Base-by-base conservation (phyloP, 2,888 invertebrate genomes). In the Rugalucina vietnamica region DNA sequence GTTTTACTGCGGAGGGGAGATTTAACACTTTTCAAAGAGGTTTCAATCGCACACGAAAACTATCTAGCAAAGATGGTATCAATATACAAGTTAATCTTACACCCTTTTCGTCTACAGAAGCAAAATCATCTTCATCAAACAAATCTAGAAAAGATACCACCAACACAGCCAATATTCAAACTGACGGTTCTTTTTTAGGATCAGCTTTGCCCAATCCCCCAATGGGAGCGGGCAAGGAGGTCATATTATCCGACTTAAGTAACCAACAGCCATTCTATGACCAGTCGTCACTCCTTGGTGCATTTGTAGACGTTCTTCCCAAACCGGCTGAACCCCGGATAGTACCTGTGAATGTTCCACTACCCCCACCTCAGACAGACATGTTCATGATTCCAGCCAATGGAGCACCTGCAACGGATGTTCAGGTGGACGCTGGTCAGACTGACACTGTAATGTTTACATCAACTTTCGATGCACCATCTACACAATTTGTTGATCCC, bases 101-200 rank as follows among this genome's bases (percentile, higher is more conserved):
- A 34, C 65, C 65, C 3, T n/a, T 21, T 21, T 65, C 24, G 3
- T 18, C 32, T 5, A 34, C 65, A 2, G 24, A 34, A 34, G 34
- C 34, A 18, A 21, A 65, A 4, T 32, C 65, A 34, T 34, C 4
- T 34, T 1, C 32, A 18, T 29, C 27, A 8, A 1, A 65, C 8
- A 65, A 32, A 5, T 21, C 32, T 34, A n/a, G n/a, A n/a, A 65
- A 34, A 14, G 34, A 65, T 5, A 21, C 1, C 1, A 10, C 65
- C 1, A 27, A 21, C 12, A 65, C 65, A 5, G 65, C 65, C 18
- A 32, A 65, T 8, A 80, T 82, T 34, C 80, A 81, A 74, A 80
- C 82, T 29, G 82, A 82, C 60, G 80, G 80, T 27, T 65, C 75
- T 75, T 80, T 82, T 82, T 77, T 82, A 85, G 82, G 78, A 80